phyloP scores from a whole-genome alignment of 1,140 invertebrate species.

The Leguminivora glycinivorella region DNA sequence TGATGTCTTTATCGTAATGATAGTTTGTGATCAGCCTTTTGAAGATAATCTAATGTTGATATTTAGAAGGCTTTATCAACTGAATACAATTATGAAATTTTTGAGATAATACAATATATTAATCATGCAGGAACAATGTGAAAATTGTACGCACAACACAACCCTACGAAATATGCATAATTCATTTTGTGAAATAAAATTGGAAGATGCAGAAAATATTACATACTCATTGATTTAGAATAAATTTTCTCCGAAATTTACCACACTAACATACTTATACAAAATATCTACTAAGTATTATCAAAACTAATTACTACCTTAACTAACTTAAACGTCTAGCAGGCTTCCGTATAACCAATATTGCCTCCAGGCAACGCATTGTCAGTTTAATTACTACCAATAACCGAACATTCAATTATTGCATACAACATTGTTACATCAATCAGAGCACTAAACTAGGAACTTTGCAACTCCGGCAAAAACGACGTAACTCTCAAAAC shows the following conservation, averaged over 20 bases:
- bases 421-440: background rate
- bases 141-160: background rate
- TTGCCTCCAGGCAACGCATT: background rate
- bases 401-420: background rate
- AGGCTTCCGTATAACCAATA: no score
- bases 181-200: no score
- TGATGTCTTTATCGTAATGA: background rate
- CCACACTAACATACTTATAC: no score
- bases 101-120: background rate
- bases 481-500: no score
- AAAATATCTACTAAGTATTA: no score
- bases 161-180: no score
- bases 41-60: background rate
- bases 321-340: no score
- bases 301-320: no score
- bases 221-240: no score
- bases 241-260: no score
- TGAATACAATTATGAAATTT: background rate
- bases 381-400: slow-evolving; percentile 10
- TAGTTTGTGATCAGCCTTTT: background rate
- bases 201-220: no score
- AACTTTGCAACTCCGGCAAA: no score
- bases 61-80: background rate
- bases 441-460: background rate
- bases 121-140: background rate